These are phyloP conservation scores for Penaeus indicus DNA, from an alignment of 1,140 invertebrate species.

Conservation along the genomic window DNA sequence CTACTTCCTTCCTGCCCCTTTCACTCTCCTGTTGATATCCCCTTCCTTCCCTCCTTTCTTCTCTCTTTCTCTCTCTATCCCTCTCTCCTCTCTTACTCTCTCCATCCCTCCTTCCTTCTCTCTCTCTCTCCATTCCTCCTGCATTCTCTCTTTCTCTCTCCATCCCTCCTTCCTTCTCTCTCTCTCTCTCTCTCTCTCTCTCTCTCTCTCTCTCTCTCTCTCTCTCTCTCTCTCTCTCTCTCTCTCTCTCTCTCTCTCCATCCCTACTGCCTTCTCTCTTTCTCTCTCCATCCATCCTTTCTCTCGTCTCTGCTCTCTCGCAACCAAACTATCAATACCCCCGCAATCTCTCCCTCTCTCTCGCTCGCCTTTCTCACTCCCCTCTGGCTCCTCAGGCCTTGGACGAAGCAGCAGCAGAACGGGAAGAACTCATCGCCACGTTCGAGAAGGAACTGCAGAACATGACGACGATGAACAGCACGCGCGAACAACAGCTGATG, in stretches of 20 bases:
- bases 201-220: neutral
- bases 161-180: neutral
- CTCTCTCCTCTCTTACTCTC: neutral
- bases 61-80: neutral
- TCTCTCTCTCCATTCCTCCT: neutral
- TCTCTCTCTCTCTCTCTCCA: neutral
- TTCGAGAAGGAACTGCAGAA: constrained; percentile 78
- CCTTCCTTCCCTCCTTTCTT: neutral
- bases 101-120: neutral
- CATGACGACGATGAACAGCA: constrained; percentile 73
- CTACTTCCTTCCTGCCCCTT: neutral
- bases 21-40: neutral
- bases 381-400: constrained; percentile 71
- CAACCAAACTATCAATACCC: neutral
- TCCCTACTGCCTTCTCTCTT: neutral
- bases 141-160: neutral
- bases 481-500: constrained; percentile 76
- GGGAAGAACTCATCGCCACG: constrained; percentile 74
- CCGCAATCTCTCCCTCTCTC: neutral
- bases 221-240: neutral
- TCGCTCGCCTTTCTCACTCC: neutral
- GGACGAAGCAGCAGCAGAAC: constrained; percentile 75
- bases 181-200: neutral
- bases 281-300: neutral
- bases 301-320: neutral